Conservation (phyloP, 1,140 invertebrate species). For the Alviniconcha marisindica region DNA sequence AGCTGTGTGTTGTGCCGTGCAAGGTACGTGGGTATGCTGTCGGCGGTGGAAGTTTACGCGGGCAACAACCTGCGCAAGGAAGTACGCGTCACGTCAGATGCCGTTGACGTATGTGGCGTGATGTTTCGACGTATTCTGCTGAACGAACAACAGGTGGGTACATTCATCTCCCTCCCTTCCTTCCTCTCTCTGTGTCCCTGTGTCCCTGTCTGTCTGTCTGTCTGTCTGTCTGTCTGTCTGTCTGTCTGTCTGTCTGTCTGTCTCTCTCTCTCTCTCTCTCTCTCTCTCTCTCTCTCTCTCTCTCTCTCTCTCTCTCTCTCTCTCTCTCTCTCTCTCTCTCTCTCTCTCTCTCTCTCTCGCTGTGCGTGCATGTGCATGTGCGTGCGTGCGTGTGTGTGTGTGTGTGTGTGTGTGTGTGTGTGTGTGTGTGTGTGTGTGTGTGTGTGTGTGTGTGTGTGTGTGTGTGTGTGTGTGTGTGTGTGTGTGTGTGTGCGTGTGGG, state of each 20-base stretch:
- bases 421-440: too few species aligned
- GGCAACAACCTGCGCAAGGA: conserved; percentile 33
- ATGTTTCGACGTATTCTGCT: conserved; percentile 38
- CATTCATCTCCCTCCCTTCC: neutral
- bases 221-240: too few species aligned
- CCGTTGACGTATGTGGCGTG: conserved; percentile 31
- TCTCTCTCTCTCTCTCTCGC: neutral
- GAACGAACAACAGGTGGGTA: conserved; percentile 34
- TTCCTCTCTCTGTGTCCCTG: too few species aligned
- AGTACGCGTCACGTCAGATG: conserved; percentile 22
- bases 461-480: neutral
- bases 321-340: too few species aligned
- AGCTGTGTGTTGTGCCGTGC: neutral
- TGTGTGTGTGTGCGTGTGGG: neutral
- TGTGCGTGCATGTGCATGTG: neutral
- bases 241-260: too few species aligned
- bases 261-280: too few species aligned
- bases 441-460: neutral
- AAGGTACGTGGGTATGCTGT: conserved; percentile 36
- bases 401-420: too few species aligned
- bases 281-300: too few species aligned
- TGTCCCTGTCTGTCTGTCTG: too few species aligned
- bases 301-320: too few species aligned
- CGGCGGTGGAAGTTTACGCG: conserved; percentile 27
- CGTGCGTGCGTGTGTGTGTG: neutral